Conservation (phyloP, 2,113 vertebrate species). For the Neolamprologus cancellatus region DNA sequence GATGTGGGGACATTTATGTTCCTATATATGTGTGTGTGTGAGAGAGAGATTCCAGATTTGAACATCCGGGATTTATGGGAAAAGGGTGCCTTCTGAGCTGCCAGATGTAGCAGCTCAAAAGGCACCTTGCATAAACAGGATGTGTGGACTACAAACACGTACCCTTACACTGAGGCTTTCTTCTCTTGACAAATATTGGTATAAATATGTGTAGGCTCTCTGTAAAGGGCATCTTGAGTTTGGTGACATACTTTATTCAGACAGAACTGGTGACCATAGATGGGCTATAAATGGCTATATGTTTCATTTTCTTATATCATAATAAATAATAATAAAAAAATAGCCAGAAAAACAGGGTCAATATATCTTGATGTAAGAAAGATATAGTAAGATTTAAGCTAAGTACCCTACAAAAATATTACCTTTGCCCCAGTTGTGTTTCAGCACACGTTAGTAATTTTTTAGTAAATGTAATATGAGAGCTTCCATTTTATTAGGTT, state of each 20-base stretch:
- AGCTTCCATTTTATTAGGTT: neutral
- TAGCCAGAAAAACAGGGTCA: neutral
- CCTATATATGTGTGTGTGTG: neutral
- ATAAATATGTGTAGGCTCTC: neutral
- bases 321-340: neutral
- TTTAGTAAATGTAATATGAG: neutral
- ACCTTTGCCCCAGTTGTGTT: neutral
- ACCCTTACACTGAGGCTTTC: neutral
- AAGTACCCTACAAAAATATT: neutral
- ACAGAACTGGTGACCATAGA: neutral
- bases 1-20: neutral
- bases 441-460: neutral
- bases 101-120: slow-evolving; percentile 2
- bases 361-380: neutral
- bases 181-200: neutral
- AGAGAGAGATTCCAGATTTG: neutral
- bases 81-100: neutral
- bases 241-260: neutral
- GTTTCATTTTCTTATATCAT: neutral
- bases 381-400: neutral
- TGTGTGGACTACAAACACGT: neutral
- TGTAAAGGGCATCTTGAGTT: neutral
- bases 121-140: slow-evolving; percentile 2
- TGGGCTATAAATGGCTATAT: neutral
- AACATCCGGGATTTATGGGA: neutral